Conservation (phyloP, 2,113 vertebrate species). For the Cavia porcellus region DNA sequence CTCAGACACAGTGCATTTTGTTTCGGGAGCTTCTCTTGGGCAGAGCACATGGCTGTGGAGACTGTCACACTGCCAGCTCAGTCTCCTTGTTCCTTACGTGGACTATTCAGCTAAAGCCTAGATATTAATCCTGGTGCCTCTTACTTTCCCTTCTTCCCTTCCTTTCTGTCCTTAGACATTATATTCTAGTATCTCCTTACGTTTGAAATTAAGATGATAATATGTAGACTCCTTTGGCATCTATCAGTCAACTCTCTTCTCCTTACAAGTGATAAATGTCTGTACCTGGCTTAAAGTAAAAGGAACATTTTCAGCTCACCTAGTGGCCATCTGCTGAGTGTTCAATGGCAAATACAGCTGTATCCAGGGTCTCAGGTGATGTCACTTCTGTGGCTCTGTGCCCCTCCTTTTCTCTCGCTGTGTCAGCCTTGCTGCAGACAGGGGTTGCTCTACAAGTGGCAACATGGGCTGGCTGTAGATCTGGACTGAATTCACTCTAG, state of each 20-base stretch:
- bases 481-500: neutral
- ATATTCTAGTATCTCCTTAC: neutral
- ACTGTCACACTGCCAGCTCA: neutral
- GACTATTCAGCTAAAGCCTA: neutral
- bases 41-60: neutral
- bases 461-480: neutral
- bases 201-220: neutral
- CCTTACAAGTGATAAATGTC: neutral
- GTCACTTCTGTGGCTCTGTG: too few species aligned
- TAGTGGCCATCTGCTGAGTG: rapidly evolving
- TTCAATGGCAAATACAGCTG: neutral
- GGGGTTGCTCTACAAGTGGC: neutral
- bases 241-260: neutral
- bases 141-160: too few species aligned
- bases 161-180: neutral
- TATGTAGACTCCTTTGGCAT: neutral
- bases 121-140: rapidly evolving
- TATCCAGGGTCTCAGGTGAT: neutral
- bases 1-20: neutral
- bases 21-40: neutral
- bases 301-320: neutral
- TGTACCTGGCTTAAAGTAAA: neutral
- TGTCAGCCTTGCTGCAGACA: neutral
- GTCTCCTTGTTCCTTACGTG: neutral
- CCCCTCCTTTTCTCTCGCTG: neutral